Conservation (phyloP, 2,888 invertebrate species). For the Drosophila acutilabella region DNA sequence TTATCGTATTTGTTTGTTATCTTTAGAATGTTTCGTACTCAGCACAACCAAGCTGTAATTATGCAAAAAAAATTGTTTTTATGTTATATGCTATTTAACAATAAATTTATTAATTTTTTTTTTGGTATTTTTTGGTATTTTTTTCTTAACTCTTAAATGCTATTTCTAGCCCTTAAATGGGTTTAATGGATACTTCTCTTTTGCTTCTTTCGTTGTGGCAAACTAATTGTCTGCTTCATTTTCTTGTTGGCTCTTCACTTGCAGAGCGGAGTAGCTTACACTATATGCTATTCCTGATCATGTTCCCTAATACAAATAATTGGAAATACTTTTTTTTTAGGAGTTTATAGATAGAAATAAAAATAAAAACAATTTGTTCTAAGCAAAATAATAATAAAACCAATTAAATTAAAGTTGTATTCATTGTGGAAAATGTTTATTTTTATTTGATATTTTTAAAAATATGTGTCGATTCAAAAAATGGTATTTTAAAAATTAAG, state of each 20-base stretch:
- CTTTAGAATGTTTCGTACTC: conserved; percentile 57
- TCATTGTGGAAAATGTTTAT: conserved; percentile 39
- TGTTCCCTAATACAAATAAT: neutral
- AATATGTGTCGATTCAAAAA: conserved; percentile 24
- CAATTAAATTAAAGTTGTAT: conserved; percentile 37
- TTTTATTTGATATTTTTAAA: conserved; percentile 37
- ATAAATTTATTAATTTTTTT: conserved; percentile 12
- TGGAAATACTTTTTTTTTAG: neutral
- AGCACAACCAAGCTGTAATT: conserved; percentile 76
- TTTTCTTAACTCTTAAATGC: conserved; percentile 26
- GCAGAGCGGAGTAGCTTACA: no score
- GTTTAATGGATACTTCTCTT: conserved; percentile 3
- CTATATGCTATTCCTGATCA: no score
- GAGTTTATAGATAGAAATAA: neutral
- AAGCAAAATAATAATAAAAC: conserved; percentile 37
- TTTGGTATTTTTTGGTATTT: neutral
- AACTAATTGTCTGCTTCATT: conserved; percentile 4
- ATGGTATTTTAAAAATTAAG: conserved; percentile 6
- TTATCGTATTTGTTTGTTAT: conserved; percentile 18
- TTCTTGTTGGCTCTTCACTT: conserved; percentile 8
- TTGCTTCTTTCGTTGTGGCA: conserved; percentile 37
- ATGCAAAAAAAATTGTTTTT: conserved; percentile 38
- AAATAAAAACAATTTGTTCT: neutral
- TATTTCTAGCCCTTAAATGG: conserved; percentile 18
- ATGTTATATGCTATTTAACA: conserved; percentile 48